phyloP scores from a whole-genome alignment of 2,113 vertebrate species.

The Sylvilagus bachmani region DNA sequence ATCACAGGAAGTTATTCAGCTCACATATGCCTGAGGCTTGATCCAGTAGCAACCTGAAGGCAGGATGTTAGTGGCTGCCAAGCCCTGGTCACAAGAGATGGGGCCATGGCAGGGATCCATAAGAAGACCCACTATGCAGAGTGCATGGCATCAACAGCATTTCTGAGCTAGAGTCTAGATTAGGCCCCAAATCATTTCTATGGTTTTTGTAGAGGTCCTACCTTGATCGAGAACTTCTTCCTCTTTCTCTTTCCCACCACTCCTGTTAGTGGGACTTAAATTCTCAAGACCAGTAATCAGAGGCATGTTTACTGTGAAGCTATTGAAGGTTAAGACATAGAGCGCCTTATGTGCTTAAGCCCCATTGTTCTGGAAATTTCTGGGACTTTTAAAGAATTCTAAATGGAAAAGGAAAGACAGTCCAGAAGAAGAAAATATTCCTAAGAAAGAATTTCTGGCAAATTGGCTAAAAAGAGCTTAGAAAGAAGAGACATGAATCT shows the following conservation, averaged over 20 bases:
- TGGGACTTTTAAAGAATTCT: not conserved
- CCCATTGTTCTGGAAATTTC: not conserved
- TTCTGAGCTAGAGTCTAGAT: not conserved
- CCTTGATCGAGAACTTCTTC: not conserved
- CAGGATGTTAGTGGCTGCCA: constrained; percentile 1
- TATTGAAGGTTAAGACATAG: not conserved
- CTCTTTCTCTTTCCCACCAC: not conserved
- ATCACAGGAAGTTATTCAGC: not conserved
- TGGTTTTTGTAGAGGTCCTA: not conserved
- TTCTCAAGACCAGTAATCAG: not conserved
- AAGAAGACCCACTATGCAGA: not conserved
- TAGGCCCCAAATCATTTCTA: not conserved
- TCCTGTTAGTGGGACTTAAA: not conserved
- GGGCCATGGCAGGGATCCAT: not conserved
- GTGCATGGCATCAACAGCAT: not conserved
- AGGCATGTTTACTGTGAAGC: not conserved
- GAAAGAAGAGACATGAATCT: not conserved
- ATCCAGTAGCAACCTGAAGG: not conserved
- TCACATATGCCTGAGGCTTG: not conserved
- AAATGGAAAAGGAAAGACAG: not conserved
- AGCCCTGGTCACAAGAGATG: not conserved
- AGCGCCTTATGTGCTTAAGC: not conserved
- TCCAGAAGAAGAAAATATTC: not conserved
- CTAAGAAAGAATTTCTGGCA: not conserved
- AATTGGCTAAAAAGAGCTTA: constrained; percentile 4